These are phyloP conservation scores for Craseonycteris thonglongyai DNA, from an alignment of 2,113 vertebrate species.

Conservation along the genomic window DNA sequence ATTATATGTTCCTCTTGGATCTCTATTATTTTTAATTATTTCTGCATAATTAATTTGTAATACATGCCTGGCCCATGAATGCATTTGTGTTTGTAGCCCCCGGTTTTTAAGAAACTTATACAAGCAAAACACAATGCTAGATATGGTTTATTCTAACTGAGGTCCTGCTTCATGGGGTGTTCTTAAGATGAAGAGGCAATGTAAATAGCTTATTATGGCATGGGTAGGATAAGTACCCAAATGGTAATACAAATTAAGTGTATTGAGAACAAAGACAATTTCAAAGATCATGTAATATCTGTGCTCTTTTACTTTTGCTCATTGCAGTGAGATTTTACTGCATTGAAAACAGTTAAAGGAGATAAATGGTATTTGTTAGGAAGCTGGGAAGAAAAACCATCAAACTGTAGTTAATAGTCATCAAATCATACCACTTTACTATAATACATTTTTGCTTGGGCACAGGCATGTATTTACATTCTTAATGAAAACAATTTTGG, in stretches of 20 bases:
- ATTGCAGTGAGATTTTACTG: background rate
- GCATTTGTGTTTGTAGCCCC: background rate
- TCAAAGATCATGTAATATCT: background rate
- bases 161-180: no score
- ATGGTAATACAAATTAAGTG: background rate
- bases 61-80: background rate
- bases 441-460: background rate
- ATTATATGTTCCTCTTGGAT: background rate
- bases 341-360: conserved; percentile 20
- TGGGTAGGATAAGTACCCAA: background rate
- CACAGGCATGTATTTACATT: background rate
- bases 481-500: conserved; percentile 33
- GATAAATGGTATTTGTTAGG: conserved; percentile 32
- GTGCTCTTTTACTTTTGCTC: background rate
- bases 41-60: background rate
- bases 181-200: background rate
- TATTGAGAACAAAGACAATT: background rate
- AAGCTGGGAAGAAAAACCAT: background rate
- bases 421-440: background rate
- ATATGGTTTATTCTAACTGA: no score
- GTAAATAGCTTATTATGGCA: background rate
- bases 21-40: background rate
- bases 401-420: conserved; percentile 3
- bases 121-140: background rate
- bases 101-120: background rate